Evolutionary conservation across 2,797 vertebrate species (phyloP).

Genomic region (Pseudomugil gertrudae): DNA sequence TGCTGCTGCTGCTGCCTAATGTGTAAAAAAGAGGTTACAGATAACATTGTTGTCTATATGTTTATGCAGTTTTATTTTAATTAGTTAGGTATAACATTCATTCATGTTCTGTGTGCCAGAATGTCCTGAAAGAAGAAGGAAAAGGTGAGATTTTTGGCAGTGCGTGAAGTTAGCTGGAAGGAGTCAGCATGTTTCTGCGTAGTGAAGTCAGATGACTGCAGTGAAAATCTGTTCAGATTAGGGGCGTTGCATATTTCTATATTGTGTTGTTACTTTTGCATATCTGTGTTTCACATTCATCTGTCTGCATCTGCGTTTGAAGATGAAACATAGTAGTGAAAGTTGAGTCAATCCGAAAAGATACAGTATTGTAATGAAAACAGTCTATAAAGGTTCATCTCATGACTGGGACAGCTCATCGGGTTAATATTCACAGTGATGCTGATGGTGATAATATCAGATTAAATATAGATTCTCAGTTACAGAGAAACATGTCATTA

Average conservation of each 20-base stretch:
- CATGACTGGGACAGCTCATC: constrained; percentile 23
- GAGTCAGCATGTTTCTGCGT: neutral
- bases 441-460: neutral
- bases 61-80: neutral
- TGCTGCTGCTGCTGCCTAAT: constrained; percentile 4
- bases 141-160: neutral
- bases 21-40: neutral
- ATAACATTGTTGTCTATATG: neutral
- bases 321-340: constrained; percentile 53
- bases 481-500: no score
- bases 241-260: neutral
- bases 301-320: constrained; percentile 25
- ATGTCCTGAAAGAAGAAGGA: no score
- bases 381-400: constrained; percentile 17
- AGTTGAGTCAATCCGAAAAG: constrained; percentile 68
- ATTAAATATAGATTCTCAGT: neutral
- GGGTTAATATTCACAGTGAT: constrained; percentile 1
- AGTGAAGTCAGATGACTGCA: neutral
- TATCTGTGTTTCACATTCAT: constrained; percentile 36
- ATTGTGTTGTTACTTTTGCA: constrained; percentile 1
- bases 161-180: neutral
- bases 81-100: neutral
- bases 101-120: neutral
- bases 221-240: neutral
- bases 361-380: constrained; percentile 40